Evolutionary conservation across 2,113 vertebrate genomes (phyloP), one percentile per base, ranked within the genome.

Genomic region (Osmerus eperlanus): DNA sequence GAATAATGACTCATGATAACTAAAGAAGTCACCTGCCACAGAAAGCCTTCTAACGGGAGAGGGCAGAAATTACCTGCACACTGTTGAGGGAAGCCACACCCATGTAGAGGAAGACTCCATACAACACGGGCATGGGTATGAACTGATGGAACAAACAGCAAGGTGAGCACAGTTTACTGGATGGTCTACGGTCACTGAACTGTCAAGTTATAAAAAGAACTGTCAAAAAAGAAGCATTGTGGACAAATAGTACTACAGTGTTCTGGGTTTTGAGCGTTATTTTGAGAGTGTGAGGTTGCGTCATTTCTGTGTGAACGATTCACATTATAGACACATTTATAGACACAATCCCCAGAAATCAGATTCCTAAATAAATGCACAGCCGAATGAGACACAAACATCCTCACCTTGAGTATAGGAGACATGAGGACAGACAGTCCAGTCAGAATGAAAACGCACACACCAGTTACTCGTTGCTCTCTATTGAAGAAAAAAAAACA

Each of bases 361-460:
- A 32, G 13, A 15, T 18, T n/a, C 3, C 15, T 47, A 47, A 56
- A 56, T 16, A 59, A 29, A 41, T 36, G 12, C 18, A 15, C 18
- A 47, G 47, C 19, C 19, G 11, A 18, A 15, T 28, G 25, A 47
- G 41, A 47, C 41, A 47, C 8, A 52, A 5, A n/a, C 32, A 67
- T 29, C 21, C 62, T 62, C 93, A 99, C 97, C 96, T 99, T 99
- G 47, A 99, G 90, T 85, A 99, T 96, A n/a, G 97, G 97, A 88
- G 97, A 91, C 96, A 99, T 98, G n/a, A 99, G 97, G 58, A 99
- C 97, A 12, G 97, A 99, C 12, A 98, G 87, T n/a, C 97, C 97
- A 0, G 97, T 99, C 78, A 99, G 93, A 77, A 99, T 85, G 90
- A 99, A 99, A 53, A 99, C 97, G 0, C 79, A 85, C 28, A 95